Evolutionary conservation across 2,797 vertebrate species (phyloP).

Genomic region (Macroramphosus scolopax): DNA sequence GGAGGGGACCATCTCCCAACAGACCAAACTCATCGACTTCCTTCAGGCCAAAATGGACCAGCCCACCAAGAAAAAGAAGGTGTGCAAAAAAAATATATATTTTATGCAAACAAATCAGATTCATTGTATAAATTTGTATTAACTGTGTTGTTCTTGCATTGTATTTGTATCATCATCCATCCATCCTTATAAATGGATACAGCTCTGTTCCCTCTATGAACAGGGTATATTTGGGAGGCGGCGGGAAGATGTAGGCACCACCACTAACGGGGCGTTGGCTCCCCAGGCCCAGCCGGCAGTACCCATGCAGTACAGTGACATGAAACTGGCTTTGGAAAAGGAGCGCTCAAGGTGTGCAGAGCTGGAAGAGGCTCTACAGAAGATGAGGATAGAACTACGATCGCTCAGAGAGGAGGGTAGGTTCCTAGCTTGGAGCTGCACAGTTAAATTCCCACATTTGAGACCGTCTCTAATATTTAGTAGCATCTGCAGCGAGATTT

Average conservation of each 20-base stretch:
- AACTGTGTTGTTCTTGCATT: neutral
- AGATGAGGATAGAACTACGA: slow-evolving; percentile 95
- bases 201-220: slow-evolving; percentile 51
- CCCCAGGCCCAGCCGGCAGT: slow-evolving; percentile 70
- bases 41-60: slow-evolving; percentile 99
- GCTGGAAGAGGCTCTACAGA: slow-evolving; percentile 96
- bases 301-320: slow-evolving; percentile 95
- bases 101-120: too few species aligned
- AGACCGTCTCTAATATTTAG: neutral
- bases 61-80: slow-evolving; percentile 99
- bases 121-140: too few species aligned
- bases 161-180: neutral
- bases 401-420: slow-evolving; percentile 95
- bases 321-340: slow-evolving; percentile 96
- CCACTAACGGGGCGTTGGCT: slow-evolving; percentile 76
- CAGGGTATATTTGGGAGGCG: slow-evolving; percentile 97
- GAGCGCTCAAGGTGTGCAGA: slow-evolving; percentile 93
- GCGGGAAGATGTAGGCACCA: slow-evolving; percentile 92
- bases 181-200: neutral
- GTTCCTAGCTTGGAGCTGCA: neutral
- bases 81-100: slow-evolving; percentile 52
- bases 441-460: too few species aligned
- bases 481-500: neutral
- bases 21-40: slow-evolving; percentile 98
- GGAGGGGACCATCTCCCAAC: slow-evolving; percentile 98